Evolutionary conservation across 2,113 vertebrate genomes (phyloP), one percentile per base, ranked within the genome.

Genomic region (Canis aureus): DNA sequence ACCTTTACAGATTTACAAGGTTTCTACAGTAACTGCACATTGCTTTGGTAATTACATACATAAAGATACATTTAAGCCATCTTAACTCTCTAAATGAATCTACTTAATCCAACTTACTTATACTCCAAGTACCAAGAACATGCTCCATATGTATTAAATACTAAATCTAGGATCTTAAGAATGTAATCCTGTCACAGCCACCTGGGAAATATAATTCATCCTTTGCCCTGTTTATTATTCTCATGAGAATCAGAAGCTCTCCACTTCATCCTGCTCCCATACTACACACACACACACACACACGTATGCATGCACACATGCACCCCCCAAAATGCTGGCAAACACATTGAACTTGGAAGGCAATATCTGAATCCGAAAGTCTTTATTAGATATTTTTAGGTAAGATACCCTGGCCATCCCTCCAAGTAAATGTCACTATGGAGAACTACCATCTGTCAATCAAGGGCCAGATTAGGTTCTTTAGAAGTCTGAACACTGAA

Each of bases 351-450:
- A 95, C 25, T 80, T 78, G 12, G 53, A 94, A 94, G 53, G 3
- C 53, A 90, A 32, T 80, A 5, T 81, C 64, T 60, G 57, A 67
- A 43, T 67, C 8, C 25, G 25, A 67, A 92, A 89, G 51, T 87
- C 67, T 90, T 71, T 49, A 79, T 59, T 66, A 67, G 32, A 78
- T 76, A 49, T 53, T 94, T 93, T 94, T 67, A 88, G 32, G n/a
- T 53, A 86, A 51, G 20, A 87, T 35, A 25, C 2, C 15, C 5
- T 86, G 71, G 35, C 51, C 25, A 73, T 51, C 6, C 62, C 17
- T 81, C 66, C 71, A 91, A 16, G 91, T 53, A 91, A 16, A 93
- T 53, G 64, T 96, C 82, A 93, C 78, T 55, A 55, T 57, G 17
- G 53, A 95, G 2, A 32, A 71, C 20, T 38, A 62, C 51, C 27